A percentile compares a stretch with the other conserved stretches of the same genome.
Evolutionary conservation across 2,888 invertebrate genomes (phyloP).

Genomic region (Drosophila heteroneura): DNA sequence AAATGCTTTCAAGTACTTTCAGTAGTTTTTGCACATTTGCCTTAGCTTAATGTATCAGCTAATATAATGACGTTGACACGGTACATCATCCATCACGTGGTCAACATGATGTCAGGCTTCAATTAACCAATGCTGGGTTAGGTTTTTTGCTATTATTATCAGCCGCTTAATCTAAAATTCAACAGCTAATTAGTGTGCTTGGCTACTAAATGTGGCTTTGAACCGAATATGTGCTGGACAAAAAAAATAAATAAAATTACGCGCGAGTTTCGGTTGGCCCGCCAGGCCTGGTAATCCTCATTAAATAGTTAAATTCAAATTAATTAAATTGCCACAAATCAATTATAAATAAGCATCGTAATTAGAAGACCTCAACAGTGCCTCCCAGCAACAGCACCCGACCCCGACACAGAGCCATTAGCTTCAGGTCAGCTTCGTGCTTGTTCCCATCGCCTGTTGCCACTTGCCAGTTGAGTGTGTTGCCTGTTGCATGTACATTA

Average conservation of each 20-base stretch:
- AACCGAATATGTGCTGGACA: slow-evolving; percentile 15
- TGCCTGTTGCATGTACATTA: slow-evolving; percentile 77
- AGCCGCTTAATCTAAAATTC: slow-evolving; percentile 77
- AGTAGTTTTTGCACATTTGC: not conserved
- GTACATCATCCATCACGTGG: slow-evolving; percentile 23
- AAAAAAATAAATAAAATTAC: slow-evolving; percentile 17
- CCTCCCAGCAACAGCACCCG: not conserved
- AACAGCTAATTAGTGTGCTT: slow-evolving; percentile 75
- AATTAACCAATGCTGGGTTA: slow-evolving; percentile 35
- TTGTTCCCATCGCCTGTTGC: slow-evolving; percentile 9
- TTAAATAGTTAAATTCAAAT: slow-evolving; percentile 82
- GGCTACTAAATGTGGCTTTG: slow-evolving; percentile 77
- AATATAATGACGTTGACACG: slow-evolving; percentile 9
- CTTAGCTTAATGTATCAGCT: not conserved
- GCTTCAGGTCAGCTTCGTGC: slow-evolving; percentile 39
- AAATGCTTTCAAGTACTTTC: not conserved
- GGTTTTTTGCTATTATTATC: slow-evolving; percentile 32
- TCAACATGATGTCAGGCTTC: slow-evolving; percentile 32
- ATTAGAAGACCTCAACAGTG: slow-evolving; percentile 75
- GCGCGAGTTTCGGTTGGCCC: slow-evolving; percentile 26
- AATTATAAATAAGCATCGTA: slow-evolving; percentile 81
- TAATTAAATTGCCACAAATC: slow-evolving; percentile 82
- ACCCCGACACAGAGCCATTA: slow-evolving; percentile 5
- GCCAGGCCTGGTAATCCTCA: slow-evolving; percentile 73
- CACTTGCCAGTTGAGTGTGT: slow-evolving; percentile 5